Evolutionary conservation across 2,797 vertebrate genomes (phyloP).

Genomic region (Catharus ustulatus): DNA sequence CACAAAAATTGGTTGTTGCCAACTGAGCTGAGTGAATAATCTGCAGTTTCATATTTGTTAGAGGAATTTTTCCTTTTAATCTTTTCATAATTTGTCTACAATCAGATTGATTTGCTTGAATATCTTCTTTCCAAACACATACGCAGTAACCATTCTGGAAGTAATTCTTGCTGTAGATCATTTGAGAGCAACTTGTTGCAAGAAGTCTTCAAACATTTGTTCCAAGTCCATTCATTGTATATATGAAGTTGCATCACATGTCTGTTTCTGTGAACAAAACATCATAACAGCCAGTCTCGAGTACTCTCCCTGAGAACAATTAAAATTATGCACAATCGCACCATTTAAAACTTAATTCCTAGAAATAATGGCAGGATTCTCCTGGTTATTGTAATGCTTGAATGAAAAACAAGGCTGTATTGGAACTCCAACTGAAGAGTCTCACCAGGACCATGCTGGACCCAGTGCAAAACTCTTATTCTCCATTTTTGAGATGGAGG

Average conservation of each 20-base stretch:
- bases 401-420: not conserved
- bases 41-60: conserved; percentile 15
- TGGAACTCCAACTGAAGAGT: not conserved
- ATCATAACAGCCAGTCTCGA: not conserved
- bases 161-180: not conserved
- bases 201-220: not conserved
- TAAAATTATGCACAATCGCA: not conserved
- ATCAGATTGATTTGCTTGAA: not conserved
- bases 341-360: not conserved
- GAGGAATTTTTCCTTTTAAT: not conserved
- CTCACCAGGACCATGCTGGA: not conserved
- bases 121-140: not conserved
- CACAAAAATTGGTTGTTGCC: conserved; percentile 40
- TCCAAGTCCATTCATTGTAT: not conserved
- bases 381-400: not conserved
- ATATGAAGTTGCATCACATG: not conserved
- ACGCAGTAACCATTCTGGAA: not conserved
- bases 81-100: not conserved
- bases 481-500: not conserved
- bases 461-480: not conserved
- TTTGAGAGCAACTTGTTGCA: not conserved
- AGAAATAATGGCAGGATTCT: not conserved
- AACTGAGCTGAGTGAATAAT: conserved; percentile 29
- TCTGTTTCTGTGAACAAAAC: not conserved
- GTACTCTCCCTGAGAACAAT: not conserved